phyloP scores from a whole-genome alignment of 2,888 invertebrate species.

The Synanthedon vespiformis region DNA sequence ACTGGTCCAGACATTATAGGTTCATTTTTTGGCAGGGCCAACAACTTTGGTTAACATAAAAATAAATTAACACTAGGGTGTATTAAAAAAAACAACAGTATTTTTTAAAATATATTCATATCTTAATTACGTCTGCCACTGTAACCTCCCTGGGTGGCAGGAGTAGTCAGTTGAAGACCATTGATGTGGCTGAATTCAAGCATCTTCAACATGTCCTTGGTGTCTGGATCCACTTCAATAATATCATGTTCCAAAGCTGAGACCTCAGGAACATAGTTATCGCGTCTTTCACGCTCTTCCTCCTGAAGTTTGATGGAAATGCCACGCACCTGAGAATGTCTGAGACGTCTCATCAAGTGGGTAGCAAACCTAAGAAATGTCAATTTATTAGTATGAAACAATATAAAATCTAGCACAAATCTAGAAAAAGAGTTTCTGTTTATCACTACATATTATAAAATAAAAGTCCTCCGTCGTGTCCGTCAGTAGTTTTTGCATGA shows the following conservation, averaged over 20 bases:
- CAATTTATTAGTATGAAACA: too few relatives aligned
- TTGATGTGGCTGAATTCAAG: slow-evolving; percentile 95
- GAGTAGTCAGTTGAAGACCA: slow-evolving; percentile 90
- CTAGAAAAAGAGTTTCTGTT: too few relatives aligned
- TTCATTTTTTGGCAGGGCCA: too few relatives aligned
- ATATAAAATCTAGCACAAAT: too few relatives aligned
- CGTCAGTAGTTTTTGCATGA: too few relatives aligned
- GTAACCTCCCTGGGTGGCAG: slow-evolving; percentile 72
- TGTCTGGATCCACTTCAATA: slow-evolving; percentile 98
- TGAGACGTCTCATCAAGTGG: slow-evolving; percentile 98
- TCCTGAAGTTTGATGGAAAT: slow-evolving; percentile 99
- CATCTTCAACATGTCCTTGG: slow-evolving; percentile 99
- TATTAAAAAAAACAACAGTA: too few relatives aligned
- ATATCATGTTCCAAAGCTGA: slow-evolving; percentile 96
- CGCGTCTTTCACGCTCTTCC: slow-evolving; percentile 98
- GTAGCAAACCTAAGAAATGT: slow-evolving; percentile 87
- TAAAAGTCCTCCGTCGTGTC: too few relatives aligned
- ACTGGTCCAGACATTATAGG: too few relatives aligned
- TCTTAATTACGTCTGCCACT: slow-evolving; percentile 67
- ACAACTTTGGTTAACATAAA: too few relatives aligned
- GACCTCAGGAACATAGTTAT: slow-evolving; percentile 97
- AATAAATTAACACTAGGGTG: too few relatives aligned
- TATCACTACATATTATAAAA: too few relatives aligned
- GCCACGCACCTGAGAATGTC: slow-evolving; percentile 97
- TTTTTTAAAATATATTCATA: slow-evolving; percentile 10